Percentiles rank a stretch among this genome's conserved stretches.
Evolutionary conservation across 1,140 invertebrate species (phyloP).

Genomic region (Ctenoplectra terminalis): DNA sequence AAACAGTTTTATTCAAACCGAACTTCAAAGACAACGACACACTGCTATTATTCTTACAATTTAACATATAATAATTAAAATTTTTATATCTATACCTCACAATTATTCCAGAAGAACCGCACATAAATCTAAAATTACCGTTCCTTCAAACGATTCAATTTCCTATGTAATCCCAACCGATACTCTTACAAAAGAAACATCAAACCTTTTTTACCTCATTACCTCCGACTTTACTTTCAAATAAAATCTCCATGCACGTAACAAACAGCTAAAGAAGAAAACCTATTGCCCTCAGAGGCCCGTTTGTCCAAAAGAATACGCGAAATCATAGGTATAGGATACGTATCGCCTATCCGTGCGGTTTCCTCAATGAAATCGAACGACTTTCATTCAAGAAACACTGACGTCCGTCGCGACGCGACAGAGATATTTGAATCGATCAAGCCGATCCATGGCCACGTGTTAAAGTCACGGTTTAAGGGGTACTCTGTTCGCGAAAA

Average conservation of each 20-base stretch:
- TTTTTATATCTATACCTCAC: neutral
- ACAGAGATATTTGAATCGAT: conserved; percentile 15
- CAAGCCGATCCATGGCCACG: neutral
- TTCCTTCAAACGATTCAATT: neutral
- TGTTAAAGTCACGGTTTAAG: conserved; percentile 18
- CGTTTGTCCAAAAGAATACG: neutral
- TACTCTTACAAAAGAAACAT: neutral
- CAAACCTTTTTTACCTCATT: neutral
- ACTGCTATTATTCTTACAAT: neutral
- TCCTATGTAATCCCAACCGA: neutral
- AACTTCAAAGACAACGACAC: too few species aligned
- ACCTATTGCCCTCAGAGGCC: neutral
- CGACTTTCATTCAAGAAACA: conserved; percentile 16
- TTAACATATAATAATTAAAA: neutral
- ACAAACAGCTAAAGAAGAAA: neutral
- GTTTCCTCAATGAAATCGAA: conserved; percentile 9
- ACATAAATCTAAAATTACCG: neutral
- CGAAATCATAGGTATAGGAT: neutral
- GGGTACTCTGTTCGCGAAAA: neutral
- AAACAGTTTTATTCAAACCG: too few species aligned
- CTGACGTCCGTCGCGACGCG: neutral
- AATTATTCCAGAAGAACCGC: neutral
- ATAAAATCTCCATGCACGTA: neutral
- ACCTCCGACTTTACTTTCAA: neutral
- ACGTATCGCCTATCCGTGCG: neutral